Conservation (phyloP, 2,797 vertebrate genomes). For the Micromesistius poutassou region DNA sequence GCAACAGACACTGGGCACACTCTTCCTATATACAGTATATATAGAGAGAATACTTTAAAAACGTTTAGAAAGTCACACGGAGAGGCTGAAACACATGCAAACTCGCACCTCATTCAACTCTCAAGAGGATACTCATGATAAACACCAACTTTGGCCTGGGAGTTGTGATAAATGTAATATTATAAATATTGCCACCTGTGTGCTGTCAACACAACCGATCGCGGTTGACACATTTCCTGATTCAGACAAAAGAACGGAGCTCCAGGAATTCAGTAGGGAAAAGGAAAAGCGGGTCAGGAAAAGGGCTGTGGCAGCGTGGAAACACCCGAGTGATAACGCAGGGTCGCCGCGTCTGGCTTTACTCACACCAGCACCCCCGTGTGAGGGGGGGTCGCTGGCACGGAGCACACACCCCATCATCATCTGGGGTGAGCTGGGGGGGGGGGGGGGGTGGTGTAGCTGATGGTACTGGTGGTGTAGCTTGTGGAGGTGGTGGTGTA, state of each 20-base stretch:
- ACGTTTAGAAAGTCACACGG: slow-evolving; percentile 33
- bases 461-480: too few relatives aligned
- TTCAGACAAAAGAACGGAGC: slow-evolving; percentile 52
- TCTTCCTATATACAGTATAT: slow-evolving; percentile 13
- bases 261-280: slow-evolving; percentile 55
- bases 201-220: slow-evolving; percentile 1
- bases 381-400: slow-evolving; percentile 28
- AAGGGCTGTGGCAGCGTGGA: slow-evolving; percentile 54
- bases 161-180: slow-evolving; percentile 17
- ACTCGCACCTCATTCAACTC: slow-evolving; percentile 37
- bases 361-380: slow-evolving; percentile 59
- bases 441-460: background rate
- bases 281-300: slow-evolving; percentile 39
- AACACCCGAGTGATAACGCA: slow-evolving; percentile 69
- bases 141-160: slow-evolving; percentile 4
- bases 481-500: too few relatives aligned
- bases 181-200: slow-evolving; percentile 37
- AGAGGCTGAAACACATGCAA: slow-evolving; percentile 41
- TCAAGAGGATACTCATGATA: slow-evolving; percentile 17
- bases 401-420: too few relatives aligned
- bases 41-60: slow-evolving; percentile 26
- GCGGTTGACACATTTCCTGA: slow-evolving; percentile 57
- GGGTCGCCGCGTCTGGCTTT: slow-evolving; percentile 72
- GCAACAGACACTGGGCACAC: slow-evolving; percentile 53
- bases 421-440: background rate